Evolutionary conservation across 2,113 vertebrate species (phyloP).

Genomic region (Lichenostomus cassidix): DNA sequence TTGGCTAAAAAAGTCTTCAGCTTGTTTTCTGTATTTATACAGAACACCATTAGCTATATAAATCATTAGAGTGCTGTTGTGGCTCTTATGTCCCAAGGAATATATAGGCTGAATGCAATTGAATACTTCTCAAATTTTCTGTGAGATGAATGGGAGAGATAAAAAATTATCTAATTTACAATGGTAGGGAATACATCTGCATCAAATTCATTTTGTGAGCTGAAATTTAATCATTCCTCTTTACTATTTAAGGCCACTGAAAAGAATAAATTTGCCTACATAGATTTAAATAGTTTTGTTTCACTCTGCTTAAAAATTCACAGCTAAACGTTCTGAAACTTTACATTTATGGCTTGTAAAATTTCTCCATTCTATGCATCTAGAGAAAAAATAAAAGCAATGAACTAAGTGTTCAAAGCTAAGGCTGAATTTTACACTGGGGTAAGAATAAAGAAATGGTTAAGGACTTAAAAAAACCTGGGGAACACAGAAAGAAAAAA

Average conservation of each 20-base stretch:
- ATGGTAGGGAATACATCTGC: background rate
- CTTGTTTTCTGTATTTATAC: background rate
- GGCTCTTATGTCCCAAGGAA: background rate
- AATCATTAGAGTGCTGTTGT: background rate
- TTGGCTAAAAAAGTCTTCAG: background rate
- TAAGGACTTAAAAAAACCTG: background rate
- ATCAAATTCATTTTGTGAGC: background rate
- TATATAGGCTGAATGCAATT: background rate
- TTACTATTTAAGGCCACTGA: background rate
- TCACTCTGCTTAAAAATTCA: background rate
- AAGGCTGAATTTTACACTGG: background rate
- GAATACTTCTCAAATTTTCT: background rate
- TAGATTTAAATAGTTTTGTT: background rate
- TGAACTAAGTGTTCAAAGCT: background rate
- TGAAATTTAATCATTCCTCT: background rate
- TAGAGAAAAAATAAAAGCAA: background rate
- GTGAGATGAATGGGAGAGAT: background rate
- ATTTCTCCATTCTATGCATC: background rate
- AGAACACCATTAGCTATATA: background rate
- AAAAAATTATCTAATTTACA: background rate
- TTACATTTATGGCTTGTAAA: background rate
- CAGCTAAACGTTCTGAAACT: background rate
- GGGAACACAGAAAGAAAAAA: background rate
- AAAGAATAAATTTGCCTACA: background rate
- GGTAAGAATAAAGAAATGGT: background rate